Evolutionary conservation across 2,888 invertebrate genomes (phyloP).

Genomic region (Drosophila pseudotalamancana): DNA sequence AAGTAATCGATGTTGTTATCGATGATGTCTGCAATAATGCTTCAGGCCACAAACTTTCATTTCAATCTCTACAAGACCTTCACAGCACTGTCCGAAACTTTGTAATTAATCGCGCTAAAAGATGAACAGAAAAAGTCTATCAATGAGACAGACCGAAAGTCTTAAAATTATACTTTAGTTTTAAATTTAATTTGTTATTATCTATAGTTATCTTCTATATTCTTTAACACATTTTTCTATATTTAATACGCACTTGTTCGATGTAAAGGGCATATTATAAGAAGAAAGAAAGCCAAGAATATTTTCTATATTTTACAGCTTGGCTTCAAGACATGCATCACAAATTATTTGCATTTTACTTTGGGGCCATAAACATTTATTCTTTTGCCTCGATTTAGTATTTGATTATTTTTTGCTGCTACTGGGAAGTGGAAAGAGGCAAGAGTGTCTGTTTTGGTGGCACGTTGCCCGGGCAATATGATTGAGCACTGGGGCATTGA

Average conservation of each 20-base stretch:
- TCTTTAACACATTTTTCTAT: too few species aligned
- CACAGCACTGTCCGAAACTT: constrained; percentile 1
- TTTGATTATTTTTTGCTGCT: constrained; percentile 5
- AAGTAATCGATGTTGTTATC: constrained; percentile 67
- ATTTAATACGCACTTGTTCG: too few species aligned
- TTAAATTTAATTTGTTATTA: too few species aligned
- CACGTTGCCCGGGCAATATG: constrained; percentile 57
- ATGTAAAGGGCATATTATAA: too few species aligned
- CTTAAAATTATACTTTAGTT: too few species aligned
- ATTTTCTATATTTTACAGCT: constrained; percentile 1
- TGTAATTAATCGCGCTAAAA: not conserved
- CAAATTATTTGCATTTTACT: constrained; percentile 62
- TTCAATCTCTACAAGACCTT: not conserved
- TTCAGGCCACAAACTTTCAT: constrained; percentile 8
- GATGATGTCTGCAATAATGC: constrained; percentile 61
- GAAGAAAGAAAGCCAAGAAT: not conserved
- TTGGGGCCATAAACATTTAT: constrained; percentile 29
- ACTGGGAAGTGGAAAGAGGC: constrained; percentile 14
- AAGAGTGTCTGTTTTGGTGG: constrained; percentile 15
- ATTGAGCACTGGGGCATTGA: constrained; percentile 52
- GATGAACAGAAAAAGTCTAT: not conserved
- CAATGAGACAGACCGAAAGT: too few species aligned
- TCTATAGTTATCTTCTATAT: too few species aligned
- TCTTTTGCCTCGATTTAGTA: not conserved
- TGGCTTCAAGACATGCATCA: constrained; percentile 30